phyloP scores from a whole-genome alignment of 2,888 invertebrate species.

The Drosophila mettleri region DNA sequence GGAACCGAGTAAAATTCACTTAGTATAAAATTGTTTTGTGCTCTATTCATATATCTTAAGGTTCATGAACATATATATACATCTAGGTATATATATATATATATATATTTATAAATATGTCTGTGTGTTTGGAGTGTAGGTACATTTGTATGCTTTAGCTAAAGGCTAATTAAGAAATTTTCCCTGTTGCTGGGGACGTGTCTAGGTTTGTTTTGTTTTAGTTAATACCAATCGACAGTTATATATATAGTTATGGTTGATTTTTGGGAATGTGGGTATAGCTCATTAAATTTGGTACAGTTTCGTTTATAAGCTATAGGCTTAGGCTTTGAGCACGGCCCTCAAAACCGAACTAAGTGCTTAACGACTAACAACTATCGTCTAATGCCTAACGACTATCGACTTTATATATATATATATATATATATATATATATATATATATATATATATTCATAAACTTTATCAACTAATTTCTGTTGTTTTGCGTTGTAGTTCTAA shows the following conservation, averaged over 20 bases:
- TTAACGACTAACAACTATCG: constrained; percentile 26
- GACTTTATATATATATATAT: constrained; percentile 13
- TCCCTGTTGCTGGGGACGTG: constrained; percentile 61
- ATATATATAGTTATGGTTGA: constrained; percentile 16
- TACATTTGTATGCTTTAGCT: constrained; percentile 60
- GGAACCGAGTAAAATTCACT: constrained; percentile 67
- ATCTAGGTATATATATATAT: constrained; percentile 18
- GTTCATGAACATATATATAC: constrained; percentile 8
- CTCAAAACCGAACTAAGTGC: constrained; percentile 40
- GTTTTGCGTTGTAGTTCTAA: constrained; percentile 58
- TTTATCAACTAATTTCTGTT: constrained; percentile 59
- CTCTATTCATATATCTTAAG: constrained; percentile 25
- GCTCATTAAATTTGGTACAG: constrained; percentile 72
- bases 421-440: too few relatives aligned
- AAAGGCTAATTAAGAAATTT: constrained; percentile 47
- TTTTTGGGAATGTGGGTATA: constrained; percentile 41
- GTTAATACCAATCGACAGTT: constrained; percentile 41
- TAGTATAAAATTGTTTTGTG: constrained; percentile 64
- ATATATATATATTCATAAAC: constrained; percentile 8
- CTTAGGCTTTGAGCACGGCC: constrained; percentile 54
- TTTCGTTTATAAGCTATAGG: constrained; percentile 45
- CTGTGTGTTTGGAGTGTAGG: constrained; percentile 61
- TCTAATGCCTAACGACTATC: constrained; percentile 1
- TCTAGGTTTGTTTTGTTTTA: constrained; percentile 12
- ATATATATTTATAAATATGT: constrained; percentile 15